Evolutionary conservation across 1,140 invertebrate species (phyloP).

Genomic region (Acromyrmex heyeri): DNA sequence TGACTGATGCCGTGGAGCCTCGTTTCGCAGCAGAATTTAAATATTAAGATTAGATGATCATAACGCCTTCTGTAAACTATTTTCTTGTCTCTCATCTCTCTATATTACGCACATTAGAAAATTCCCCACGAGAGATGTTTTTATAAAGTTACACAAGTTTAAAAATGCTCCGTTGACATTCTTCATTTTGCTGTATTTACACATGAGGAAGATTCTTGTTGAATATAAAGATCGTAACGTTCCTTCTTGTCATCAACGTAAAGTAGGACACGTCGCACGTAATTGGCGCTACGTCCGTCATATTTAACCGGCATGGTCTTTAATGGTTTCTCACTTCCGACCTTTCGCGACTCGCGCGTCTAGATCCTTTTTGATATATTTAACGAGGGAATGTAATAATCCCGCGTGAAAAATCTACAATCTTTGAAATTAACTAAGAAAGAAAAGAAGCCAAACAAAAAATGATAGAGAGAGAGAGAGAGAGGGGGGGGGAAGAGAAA

Average conservation of each 20-base stretch:
- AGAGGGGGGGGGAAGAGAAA: background rate
- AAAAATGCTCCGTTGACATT: constrained; percentile 2
- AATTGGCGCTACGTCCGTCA: constrained; percentile 36
- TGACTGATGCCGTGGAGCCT: background rate
- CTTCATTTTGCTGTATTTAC: constrained; percentile 15
- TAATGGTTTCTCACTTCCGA: constrained; percentile 39
- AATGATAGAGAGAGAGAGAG: background rate
- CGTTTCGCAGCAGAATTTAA: constrained; percentile 78
- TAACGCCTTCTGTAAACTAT: constrained; percentile 64
- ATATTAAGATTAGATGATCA: constrained; percentile 84
- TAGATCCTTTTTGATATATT: background rate
- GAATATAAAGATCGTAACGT: constrained; percentile 17
- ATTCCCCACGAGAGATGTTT: constrained; percentile 57
- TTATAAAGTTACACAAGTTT: constrained; percentile 44
- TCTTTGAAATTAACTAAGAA: background rate
- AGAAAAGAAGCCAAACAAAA: background rate
- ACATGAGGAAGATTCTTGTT: constrained; percentile 27
- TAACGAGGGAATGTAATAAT: background rate
- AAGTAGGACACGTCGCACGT: constrained; percentile 42
- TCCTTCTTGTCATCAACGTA: constrained; percentile 11
- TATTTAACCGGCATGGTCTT: constrained; percentile 30
- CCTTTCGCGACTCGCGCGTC: background rate
- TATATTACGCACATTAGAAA: constrained; percentile 21
- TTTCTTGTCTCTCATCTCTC: background rate
- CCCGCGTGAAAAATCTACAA: constrained; percentile 17